Conservation (phyloP, 2,113 vertebrate species). For the Phyllostomus hastatus region DNA sequence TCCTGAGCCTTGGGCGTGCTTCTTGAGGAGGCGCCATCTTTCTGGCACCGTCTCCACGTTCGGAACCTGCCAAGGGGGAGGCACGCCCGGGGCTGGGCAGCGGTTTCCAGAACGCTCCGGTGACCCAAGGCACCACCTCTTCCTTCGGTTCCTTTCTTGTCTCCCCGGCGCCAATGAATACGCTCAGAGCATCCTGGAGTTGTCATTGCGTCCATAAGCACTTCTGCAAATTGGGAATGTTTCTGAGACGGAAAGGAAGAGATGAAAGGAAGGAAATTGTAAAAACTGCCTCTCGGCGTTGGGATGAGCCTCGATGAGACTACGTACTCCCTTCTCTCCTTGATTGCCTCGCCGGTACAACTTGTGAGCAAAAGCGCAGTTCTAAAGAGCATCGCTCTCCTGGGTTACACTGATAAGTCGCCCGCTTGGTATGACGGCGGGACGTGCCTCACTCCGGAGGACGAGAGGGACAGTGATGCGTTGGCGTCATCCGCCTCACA, state of each 20-base stretch:
- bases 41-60: neutral
- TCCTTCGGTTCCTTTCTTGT: neutral
- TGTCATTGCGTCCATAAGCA: neutral
- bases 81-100: fast-evolving
- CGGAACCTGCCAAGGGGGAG: neutral
- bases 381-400: neutral
- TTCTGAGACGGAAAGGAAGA: neutral
- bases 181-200: neutral
- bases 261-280: neutral
- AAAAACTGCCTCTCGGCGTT: neutral
- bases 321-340: neutral
- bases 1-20: neutral
- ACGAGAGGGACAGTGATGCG: neutral
- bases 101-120: neutral
- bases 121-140: neutral
- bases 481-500: neutral
- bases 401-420: constrained; percentile 34
- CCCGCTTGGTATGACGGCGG: neutral
- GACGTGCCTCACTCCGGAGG: neutral
- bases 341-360: neutral
- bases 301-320: neutral
- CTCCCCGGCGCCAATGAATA: neutral
- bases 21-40: neutral
- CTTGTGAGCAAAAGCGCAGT: neutral
- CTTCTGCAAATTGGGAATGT: neutral